Percentiles rank a stretch among this genome's conserved stretches.
Conservation (phyloP, 1,140 invertebrate species). For the Polypedilum vanderplanki region DNA sequence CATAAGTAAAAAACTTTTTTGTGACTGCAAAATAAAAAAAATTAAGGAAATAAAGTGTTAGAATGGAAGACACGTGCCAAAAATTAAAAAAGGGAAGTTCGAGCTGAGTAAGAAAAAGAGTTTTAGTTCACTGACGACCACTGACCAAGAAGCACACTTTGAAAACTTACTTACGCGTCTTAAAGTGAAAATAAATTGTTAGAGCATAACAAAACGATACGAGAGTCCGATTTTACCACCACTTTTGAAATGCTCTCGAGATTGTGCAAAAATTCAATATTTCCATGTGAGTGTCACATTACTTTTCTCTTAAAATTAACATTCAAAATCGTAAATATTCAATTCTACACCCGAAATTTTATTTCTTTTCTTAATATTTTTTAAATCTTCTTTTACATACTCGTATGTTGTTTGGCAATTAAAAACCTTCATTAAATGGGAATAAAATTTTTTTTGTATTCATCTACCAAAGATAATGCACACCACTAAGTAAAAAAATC, state of each 20-base stretch:
- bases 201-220: neutral
- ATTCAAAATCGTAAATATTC: no score
- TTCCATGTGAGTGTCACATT: neutral
- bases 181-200: neutral
- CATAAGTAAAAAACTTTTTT: neutral
- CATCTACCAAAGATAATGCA: no score
- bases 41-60: neutral
- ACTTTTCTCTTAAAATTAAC: no score
- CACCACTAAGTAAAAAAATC: no score
- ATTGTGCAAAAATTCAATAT: slow-evolving; percentile 14
- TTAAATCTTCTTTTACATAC: no score
- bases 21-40: neutral
- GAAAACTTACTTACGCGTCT: neutral
- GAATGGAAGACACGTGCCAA: neutral
- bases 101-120: neutral
- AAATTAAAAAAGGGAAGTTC: neutral
- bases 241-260: neutral
- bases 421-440: no score
- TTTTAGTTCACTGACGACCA: neutral
- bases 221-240: no score
- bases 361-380: no score
- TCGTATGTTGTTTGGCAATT: no score
- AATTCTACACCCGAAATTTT: no score
- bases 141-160: slow-evolving; percentile 17
- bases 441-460: no score